These are phyloP conservation scores for Alviniconcha strummeri DNA, from an alignment of 2,888 invertebrate species.

Conservation along the genomic window DNA sequence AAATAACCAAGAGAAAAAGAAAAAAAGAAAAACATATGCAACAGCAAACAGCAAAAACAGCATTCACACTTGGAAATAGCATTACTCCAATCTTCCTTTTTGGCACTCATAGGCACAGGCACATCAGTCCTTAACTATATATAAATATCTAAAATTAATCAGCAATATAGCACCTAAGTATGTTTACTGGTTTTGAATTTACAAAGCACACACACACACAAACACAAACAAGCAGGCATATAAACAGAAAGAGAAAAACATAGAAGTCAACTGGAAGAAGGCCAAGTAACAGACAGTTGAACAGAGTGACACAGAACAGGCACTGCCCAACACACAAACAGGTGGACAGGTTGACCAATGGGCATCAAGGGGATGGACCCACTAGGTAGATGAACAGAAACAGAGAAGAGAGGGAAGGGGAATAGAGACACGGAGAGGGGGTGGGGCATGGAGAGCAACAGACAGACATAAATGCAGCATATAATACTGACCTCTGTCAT, in stretches of 20 bases:
- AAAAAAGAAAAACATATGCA: neutral
- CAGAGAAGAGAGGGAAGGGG: neutral
- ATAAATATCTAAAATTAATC: too few relatives aligned
- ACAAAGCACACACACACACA: neutral
- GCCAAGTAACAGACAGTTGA: too few relatives aligned
- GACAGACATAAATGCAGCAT: neutral
- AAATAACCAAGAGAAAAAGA: neutral
- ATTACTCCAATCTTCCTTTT: too few relatives aligned
- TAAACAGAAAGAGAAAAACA: neutral
- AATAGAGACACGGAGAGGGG: neutral
- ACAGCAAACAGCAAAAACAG: neutral
- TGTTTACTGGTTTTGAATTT: too few relatives aligned
- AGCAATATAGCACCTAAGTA: too few relatives aligned
- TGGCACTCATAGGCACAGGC: too few relatives aligned
- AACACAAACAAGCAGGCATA: neutral
- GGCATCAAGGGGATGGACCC: neutral
- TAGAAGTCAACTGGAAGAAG: neutral
- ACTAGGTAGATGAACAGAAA: neutral
- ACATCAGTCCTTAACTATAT: neutral
- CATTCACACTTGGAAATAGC: too few relatives aligned
- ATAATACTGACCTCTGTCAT: constrained; percentile 9
- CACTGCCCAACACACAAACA: neutral
- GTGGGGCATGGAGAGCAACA: neutral
- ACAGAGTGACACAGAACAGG: too few relatives aligned
- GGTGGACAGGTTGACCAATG: neutral